Percentiles rank a stretch among this genome's conserved stretches.
Evolutionary conservation across 2,888 invertebrate species (phyloP).

Genomic region (Hirtodrosophila trivittata): DNA sequence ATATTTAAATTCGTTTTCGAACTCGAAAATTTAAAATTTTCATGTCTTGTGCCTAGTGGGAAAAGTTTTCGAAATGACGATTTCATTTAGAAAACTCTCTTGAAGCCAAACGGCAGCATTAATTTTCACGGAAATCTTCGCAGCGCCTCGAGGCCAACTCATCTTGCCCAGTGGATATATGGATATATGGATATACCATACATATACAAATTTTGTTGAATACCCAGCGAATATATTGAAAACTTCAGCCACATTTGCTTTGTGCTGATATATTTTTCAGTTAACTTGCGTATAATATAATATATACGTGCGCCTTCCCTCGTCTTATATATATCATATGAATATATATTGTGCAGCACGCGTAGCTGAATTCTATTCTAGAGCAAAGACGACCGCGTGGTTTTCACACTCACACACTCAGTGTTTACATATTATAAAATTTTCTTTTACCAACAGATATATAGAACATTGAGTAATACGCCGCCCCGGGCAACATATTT

Average conservation of each 20-base stretch:
- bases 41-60: conserved; percentile 17
- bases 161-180: conserved; percentile 50
- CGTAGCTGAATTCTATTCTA: conserved; percentile 54
- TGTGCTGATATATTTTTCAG: no score
- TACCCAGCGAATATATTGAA: conserved; percentile 52
- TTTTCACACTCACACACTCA: conserved; percentile 38
- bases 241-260: conserved; percentile 57
- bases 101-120: conserved; percentile 79
- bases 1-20: conserved; percentile 23
- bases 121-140: conserved; percentile 81
- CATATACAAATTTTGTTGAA: conserved; percentile 36
- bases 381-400: conserved; percentile 58
- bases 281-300: conserved; percentile 51
- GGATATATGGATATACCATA: conserved; percentile 7
- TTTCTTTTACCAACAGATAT: conserved; percentile 16
- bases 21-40: conserved; percentile 46
- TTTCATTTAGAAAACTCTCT: conserved; percentile 81
- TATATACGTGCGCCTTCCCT: conserved; percentile 18
- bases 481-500: conserved; percentile 50
- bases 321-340: conserved; percentile 17
- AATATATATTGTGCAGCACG: conserved; percentile 47
- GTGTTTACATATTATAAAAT: conserved; percentile 53
- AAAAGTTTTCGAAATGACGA: conserved; percentile 33
- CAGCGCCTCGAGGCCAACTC: conserved; percentile 60
- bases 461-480: conserved; percentile 45